A percentile compares a stretch with the other conserved stretches of the same genome.
These are phyloP conservation scores for Prenolepis imparis DNA, from an alignment of 2,888 invertebrate genomes.

Conservation along the genomic window DNA sequence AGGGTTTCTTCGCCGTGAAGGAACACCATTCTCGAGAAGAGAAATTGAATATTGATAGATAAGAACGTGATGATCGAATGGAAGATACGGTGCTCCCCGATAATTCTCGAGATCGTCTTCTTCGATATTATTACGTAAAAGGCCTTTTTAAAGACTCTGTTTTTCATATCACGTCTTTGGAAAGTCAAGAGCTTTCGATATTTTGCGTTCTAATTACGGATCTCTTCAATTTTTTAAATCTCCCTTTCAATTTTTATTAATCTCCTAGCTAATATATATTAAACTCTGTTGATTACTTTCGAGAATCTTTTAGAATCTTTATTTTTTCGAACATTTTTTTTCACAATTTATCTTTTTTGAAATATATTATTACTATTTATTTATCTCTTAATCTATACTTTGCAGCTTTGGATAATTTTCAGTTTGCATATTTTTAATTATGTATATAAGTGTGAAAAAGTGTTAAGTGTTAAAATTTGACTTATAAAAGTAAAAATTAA, in stretches of 20 bases:
- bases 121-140: slow-evolving; percentile 22
- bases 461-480: no score
- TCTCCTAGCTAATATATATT: background rate
- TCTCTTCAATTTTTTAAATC: background rate
- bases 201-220: background rate
- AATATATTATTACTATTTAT: background rate
- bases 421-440: no score
- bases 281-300: background rate
- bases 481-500: no score
- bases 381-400: no score
- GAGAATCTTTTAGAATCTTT: no score
- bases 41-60: slow-evolving; percentile 54
- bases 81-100: slow-evolving; percentile 12
- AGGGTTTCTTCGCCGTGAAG: slow-evolving; percentile 16
- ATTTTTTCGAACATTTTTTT: background rate
- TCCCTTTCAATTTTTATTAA: no score
- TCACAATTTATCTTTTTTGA: background rate
- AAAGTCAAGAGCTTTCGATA: slow-evolving; percentile 14
- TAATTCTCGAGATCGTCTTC: background rate
- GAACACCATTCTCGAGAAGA: background rate
- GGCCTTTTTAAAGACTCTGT: background rate
- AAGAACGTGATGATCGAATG: slow-evolving; percentile 39
- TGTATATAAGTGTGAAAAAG: no score
- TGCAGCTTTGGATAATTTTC: no score
- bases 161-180: background rate